phyloP scores from a whole-genome alignment of 2,113 vertebrate genomes.

The Tragelaphus scriptus region DNA sequence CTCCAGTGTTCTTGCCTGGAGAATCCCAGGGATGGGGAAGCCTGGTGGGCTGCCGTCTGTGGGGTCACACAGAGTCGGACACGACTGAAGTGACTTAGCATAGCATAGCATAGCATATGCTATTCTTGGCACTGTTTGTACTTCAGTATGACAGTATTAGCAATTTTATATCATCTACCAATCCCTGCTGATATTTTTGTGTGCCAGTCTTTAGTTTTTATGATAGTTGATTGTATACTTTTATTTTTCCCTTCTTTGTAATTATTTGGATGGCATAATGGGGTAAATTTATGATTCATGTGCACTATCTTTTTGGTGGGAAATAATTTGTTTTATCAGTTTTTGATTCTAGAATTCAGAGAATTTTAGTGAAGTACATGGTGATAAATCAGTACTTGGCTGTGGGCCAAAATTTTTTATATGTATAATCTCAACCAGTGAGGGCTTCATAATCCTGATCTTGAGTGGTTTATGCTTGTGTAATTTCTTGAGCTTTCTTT shows the following conservation, averaged over 20 bases:
- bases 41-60: too few relatives aligned
- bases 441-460: neutral
- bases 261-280: neutral
- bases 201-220: neutral
- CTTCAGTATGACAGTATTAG: neutral
- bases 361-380: neutral
- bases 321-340: neutral
- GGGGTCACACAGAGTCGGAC: too few relatives aligned
- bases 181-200: neutral
- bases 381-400: neutral
- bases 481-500: slow-evolving; percentile 28
- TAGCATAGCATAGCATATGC: too few relatives aligned
- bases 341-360: neutral
- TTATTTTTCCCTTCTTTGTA: neutral
- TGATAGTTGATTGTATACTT: neutral
- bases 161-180: neutral
- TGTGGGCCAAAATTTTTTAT: neutral
- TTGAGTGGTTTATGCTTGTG: neutral
- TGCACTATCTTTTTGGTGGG: neutral
- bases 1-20: too few relatives aligned
- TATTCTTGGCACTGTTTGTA: neutral
- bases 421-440: neutral
- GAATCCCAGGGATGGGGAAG: too few relatives aligned
- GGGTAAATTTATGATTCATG: neutral
- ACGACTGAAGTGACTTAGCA: too few relatives aligned